Conservation (phyloP, 2,113 vertebrate species). For the Psilopsiagon aymara region DNA sequence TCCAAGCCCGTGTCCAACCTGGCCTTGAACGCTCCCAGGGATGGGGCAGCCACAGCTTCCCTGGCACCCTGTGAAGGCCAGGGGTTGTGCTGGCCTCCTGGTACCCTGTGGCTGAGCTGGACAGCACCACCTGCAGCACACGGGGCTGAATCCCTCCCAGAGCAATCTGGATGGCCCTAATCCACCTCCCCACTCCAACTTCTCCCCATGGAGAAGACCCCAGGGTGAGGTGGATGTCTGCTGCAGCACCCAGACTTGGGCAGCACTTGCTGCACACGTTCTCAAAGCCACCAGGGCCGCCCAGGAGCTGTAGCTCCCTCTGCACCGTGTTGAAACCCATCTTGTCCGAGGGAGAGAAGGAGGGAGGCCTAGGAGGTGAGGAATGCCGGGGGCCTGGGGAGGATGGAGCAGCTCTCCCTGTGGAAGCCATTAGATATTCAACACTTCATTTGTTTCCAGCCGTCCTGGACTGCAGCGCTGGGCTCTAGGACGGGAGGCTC, state of each 20-base stretch:
- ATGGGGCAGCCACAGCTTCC: background rate
- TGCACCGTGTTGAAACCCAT: background rate
- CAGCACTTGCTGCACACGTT: background rate
- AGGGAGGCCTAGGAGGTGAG: constrained; percentile 67
- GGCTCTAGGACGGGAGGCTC: constrained; percentile 76
- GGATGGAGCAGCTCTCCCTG: constrained; percentile 77
- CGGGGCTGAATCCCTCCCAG: background rate
- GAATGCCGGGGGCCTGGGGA: constrained; percentile 75
- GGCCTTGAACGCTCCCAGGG: background rate
- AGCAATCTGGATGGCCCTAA: background rate
- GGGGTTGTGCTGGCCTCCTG: background rate
- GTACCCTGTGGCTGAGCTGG: accelerated
- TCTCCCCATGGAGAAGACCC: background rate
- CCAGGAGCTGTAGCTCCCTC: constrained; percentile 22
- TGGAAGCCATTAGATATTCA: constrained; percentile 85
- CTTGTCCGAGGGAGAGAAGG: constrained; percentile 23
- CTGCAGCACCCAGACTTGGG: background rate
- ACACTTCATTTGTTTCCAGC: constrained; percentile 85
- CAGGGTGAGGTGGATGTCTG: accelerated
- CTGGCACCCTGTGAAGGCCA: background rate
- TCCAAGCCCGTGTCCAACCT: background rate
- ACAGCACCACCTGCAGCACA: background rate
- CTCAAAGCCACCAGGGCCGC: background rate
- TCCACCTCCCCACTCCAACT: background rate
- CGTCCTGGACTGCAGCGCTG: constrained; percentile 66